Evolutionary conservation across 2,888 invertebrate species (phyloP).

Genomic region (Ellobium chinense): DNA sequence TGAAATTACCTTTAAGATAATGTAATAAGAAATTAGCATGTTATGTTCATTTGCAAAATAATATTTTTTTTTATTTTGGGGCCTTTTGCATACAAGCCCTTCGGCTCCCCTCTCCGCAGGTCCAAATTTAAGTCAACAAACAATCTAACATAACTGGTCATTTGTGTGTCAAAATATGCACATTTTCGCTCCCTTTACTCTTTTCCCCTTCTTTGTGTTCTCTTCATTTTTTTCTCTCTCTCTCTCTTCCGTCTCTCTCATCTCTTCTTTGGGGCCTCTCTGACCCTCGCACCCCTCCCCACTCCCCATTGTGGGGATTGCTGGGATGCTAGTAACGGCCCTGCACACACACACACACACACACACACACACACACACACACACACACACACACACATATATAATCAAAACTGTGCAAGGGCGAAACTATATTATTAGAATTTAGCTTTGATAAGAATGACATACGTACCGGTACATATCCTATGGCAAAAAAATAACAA

Average conservation of each 20-base stretch:
- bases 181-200: background rate
- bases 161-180: too few species aligned
- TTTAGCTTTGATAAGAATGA: too few species aligned
- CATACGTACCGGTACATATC: too few species aligned
- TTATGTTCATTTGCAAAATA: too few species aligned
- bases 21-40: too few species aligned
- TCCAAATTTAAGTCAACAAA: background rate
- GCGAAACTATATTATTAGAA: too few species aligned
- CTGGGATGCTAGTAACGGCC: background rate
- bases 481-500: too few species aligned
- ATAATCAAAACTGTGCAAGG: background rate
- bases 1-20: too few species aligned
- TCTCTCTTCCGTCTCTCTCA: background rate
- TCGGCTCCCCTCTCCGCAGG: background rate
- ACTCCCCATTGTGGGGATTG: background rate
- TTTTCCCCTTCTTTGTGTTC: background rate
- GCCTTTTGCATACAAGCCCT: too few species aligned
- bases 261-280: background rate
- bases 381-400: constrained; percentile 33
- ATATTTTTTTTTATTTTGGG: too few species aligned
- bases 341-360: background rate
- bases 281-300: background rate
- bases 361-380: constrained; percentile 32
- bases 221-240: background rate
- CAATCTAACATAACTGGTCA: too few species aligned